Base-by-base conservation (phyloP, 2,113 vertebrate species). In the Erythrocercus mccallii region DNA sequence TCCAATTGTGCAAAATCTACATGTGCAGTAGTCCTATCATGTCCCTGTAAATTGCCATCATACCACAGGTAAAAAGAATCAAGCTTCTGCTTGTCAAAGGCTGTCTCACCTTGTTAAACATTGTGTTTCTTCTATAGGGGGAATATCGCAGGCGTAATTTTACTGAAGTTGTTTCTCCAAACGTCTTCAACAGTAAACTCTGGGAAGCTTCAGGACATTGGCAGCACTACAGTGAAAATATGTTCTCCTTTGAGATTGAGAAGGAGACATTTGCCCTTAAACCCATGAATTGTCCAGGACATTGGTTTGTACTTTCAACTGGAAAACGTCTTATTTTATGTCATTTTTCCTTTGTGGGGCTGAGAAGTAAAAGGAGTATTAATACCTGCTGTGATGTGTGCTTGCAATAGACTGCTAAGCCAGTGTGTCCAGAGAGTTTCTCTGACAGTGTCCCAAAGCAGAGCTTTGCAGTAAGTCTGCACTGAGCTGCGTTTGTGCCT, bases 221-320 rank as follows among this genome's bases (percentile, higher is more conserved):
- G 99, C 99, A 99, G 78, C 99, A 99, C 96, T 99, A 99, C 98
- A 98, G 98, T 5, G 98, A 99, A 82, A 99, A 99, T 95, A 99
- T 99, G 98, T 99, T 99, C 95, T 98, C 98, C 68, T 99, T 99
- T 95, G 98, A 99, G 1, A 90, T 99, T 4, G 99, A 99, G 86
- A 99, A 99, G 79, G 99, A 99, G 58, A 94, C 98, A 9, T 99
- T 99, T 64, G 99, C 99, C 15, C 98, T 99, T 20, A 99, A 99
- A 89, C 99, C 99, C 7, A 99, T 99, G 99, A 99, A 99, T 96
- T 99, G 99, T 68, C 99, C 99, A 0, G 99, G 99, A 72, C 99
- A 99, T 93, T 99, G 99, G 99, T 99, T 97, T 96, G 97, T 97
- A 64, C 17, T 77, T 14, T 68, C 15, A 81, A 2, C 15, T 54